Percentiles rank a stretch among this genome's conserved stretches.
Evolutionary conservation across 2,888 invertebrate species (phyloP).

Genomic region (Sesamia inferens): DNA sequence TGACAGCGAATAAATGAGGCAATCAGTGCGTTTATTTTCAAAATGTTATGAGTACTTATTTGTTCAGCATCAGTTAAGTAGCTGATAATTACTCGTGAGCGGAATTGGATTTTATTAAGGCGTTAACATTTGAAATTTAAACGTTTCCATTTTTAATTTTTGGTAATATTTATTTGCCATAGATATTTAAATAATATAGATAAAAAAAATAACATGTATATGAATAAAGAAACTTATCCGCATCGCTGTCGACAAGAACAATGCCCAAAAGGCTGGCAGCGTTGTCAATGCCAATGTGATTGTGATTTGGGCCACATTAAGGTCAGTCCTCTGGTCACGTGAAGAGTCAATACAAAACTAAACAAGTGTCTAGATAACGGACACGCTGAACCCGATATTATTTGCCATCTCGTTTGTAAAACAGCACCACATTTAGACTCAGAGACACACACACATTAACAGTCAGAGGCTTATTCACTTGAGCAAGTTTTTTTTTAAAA

Average conservation of each 20-base stretch:
- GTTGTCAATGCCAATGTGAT: neutral
- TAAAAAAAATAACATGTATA: neutral
- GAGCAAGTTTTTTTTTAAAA: neutral
- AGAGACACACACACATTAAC: too few species aligned
- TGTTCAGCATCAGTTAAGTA: neutral
- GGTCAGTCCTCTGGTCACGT: neutral
- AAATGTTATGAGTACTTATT: slow-evolving; percentile 27
- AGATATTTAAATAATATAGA: neutral
- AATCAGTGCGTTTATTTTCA: slow-evolving; percentile 71
- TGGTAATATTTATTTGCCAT: neutral
- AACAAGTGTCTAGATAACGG: too few species aligned
- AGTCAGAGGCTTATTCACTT: neutral
- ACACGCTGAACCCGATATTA: too few species aligned
- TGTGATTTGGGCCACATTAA: neutral
- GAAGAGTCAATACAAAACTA: neutral
- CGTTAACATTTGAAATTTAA: neutral
- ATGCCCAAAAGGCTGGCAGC: neutral
- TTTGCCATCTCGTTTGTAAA: too few species aligned
- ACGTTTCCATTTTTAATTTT: neutral
- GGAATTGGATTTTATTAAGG: neutral
- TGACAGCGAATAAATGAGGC: slow-evolving; percentile 69
- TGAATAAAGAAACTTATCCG: neutral
- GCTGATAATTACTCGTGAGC: neutral
- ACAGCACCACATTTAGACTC: neutral
- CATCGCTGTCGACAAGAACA: neutral